Conservation (phyloP, 2,888 invertebrate species). For the Sialis lutaria region DNA sequence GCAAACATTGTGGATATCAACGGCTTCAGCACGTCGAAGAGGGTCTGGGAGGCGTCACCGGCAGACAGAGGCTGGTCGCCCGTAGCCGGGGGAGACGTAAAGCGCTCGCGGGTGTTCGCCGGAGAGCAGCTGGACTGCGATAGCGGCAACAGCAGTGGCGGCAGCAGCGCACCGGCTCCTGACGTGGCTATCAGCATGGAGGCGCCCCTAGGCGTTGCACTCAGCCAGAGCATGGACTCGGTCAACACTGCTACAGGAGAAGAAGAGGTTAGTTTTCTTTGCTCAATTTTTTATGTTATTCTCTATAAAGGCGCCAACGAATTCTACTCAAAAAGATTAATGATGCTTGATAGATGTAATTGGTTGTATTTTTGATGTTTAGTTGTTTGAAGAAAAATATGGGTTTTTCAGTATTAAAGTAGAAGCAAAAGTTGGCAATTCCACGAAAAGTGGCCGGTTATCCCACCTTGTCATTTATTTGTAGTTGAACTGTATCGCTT, state of each 20-base stretch:
- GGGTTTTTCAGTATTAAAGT: no score
- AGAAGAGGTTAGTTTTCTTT: conserved; percentile 69
- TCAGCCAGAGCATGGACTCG: conserved; percentile 95
- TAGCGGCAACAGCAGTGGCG: conserved; percentile 9
- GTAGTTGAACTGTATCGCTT: no score
- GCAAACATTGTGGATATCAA: conserved; percentile 24
- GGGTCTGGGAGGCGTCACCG: conserved; percentile 25
- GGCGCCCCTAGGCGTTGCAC: conserved; percentile 53
- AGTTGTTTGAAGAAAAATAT: no score
- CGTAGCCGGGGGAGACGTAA: conserved; percentile 16
- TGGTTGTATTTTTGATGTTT: no score
- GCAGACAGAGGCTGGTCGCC: conserved; percentile 23
- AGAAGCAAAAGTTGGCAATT: no score
- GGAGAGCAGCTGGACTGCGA: conserved; percentile 13
- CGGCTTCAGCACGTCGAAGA: conserved; percentile 26
- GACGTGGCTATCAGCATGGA: conserved; percentile 30
- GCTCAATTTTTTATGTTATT: neutral
- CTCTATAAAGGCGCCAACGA: no score
- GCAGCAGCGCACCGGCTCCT: conserved; percentile 16
- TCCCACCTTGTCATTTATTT: no score
- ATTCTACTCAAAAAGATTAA: no score
- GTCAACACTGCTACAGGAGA: conserved; percentile 90
- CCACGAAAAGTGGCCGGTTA: no score
- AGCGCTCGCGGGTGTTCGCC: neutral
- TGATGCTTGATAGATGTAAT: no score